These are phyloP conservation scores for silkworm (Bombyx mori) DNA, from an alignment of 1,140 invertebrate genomes.

Conservation along the genomic window DNA sequence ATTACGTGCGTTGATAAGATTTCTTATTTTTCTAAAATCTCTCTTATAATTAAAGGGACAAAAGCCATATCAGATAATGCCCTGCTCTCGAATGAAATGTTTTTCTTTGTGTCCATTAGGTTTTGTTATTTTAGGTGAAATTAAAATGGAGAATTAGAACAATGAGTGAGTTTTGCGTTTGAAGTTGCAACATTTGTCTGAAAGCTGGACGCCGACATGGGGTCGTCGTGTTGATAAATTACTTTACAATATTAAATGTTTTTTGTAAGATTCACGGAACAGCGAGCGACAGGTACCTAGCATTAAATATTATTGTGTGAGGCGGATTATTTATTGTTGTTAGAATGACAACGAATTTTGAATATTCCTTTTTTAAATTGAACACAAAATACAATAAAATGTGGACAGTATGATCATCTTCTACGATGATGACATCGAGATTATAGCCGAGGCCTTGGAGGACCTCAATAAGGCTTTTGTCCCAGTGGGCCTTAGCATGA, in stretches of 20 bases:
- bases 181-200: slow-evolving; percentile 2
- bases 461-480: no score
- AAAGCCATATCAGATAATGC: slow-evolving; percentile 5
- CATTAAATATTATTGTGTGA: no score
- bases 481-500: no score
- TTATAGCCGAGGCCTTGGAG: no score
- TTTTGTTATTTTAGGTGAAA: not conserved
- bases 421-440: no score
- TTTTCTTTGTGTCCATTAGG: not conserved
- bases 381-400: no score
- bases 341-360: no score
- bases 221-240: slow-evolving; percentile 1
- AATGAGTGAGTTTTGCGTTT: not conserved
- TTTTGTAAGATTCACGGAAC: no score
- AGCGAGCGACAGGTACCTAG: no score
- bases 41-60: slow-evolving; percentile 6
- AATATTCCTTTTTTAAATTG: no score
- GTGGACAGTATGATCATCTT: no score
- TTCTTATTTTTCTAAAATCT: slow-evolving; percentile 8
- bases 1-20: slow-evolving; percentile 7
- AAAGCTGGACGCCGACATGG: not conserved
- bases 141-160: not conserved
- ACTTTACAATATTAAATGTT: not conserved
- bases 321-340: no score
- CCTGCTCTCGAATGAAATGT: slow-evolving; percentile 1